phyloP scores from a whole-genome alignment of 2,797 vertebrate genomes.

The Peromyscus nudipes region DNA sequence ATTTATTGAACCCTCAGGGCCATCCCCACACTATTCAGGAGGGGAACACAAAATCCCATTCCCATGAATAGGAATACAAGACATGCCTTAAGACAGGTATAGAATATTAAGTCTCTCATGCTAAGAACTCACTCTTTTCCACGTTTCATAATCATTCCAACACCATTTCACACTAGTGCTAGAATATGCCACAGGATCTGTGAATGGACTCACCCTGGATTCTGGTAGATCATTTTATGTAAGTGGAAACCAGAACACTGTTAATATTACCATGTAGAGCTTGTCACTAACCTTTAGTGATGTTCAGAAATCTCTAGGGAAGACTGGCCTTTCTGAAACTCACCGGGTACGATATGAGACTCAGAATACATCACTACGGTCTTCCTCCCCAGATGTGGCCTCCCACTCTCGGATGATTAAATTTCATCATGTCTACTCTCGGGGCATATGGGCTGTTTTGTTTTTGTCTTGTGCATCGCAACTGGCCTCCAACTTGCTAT shows the following conservation, averaged over 20 bases:
- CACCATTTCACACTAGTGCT: background rate
- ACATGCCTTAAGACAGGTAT: slow-evolving; percentile 36
- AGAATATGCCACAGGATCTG: background rate
- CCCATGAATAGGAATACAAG: slow-evolving; percentile 31
- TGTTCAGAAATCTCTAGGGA: background rate
- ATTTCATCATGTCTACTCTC: background rate
- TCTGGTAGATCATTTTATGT: background rate
- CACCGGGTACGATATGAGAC: background rate
- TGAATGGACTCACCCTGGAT: background rate
- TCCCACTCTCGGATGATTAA: background rate
- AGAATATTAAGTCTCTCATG: slow-evolving; percentile 54
- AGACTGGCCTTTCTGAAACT: background rate
- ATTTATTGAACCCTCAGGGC: slow-evolving; percentile 58
- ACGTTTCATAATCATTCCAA: slow-evolving; percentile 20
- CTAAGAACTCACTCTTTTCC: slow-evolving; percentile 60
- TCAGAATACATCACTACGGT: background rate
- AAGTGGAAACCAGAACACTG: background rate
- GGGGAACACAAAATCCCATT: slow-evolving; percentile 51
- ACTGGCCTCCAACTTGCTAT: background rate
- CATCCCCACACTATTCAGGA: slow-evolving; percentile 3
- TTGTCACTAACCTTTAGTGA: slow-evolving; percentile 1
- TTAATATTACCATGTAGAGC: background rate
- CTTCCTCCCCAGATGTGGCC: background rate
- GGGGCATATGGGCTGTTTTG: background rate
- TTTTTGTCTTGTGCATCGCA: background rate